Percentiles rank a stretch among this genome's conserved stretches.
Evolutionary conservation across 2,888 invertebrate species (phyloP).

Genomic region (Esperia sulphurella): DNA sequence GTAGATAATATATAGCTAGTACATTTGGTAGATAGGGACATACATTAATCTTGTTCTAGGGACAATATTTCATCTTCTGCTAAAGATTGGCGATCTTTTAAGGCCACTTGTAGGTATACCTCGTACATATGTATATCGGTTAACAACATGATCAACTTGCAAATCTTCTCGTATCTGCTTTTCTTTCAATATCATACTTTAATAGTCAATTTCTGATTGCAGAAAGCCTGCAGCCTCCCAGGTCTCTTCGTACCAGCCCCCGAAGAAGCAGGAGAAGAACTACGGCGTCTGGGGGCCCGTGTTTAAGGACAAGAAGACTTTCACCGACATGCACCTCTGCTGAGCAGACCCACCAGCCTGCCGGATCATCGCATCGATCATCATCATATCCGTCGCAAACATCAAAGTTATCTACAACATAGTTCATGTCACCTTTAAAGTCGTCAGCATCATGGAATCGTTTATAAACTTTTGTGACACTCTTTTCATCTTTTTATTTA

Average conservation of each 20-base stretch:
- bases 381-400: conserved; percentile 27
- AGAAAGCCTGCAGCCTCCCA: conserved; percentile 47
- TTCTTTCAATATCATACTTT: neutral
- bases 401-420: conserved; percentile 2
- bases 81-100: no score
- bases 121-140: no score
- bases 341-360: conserved; percentile 37
- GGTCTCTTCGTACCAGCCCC: conserved; percentile 50
- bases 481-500: no score
- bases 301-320: conserved; percentile 86
- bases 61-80: no score
- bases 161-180: no score
- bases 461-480: no score
- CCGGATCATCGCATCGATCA: conserved; percentile 35
- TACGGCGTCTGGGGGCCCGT: conserved; percentile 86
- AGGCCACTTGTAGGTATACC: no score
- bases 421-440: neutral
- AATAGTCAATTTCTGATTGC: conserved; percentile 20
- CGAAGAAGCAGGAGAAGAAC: conserved; percentile 62
- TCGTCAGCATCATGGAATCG: neutral
- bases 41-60: no score
- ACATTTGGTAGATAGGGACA: no score
- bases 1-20: no score
- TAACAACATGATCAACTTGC: no score
- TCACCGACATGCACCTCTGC: conserved; percentile 85